Evolutionary conservation across 1,140 invertebrate species (phyloP).

Genomic region (Zaprionus africanus): DNA sequence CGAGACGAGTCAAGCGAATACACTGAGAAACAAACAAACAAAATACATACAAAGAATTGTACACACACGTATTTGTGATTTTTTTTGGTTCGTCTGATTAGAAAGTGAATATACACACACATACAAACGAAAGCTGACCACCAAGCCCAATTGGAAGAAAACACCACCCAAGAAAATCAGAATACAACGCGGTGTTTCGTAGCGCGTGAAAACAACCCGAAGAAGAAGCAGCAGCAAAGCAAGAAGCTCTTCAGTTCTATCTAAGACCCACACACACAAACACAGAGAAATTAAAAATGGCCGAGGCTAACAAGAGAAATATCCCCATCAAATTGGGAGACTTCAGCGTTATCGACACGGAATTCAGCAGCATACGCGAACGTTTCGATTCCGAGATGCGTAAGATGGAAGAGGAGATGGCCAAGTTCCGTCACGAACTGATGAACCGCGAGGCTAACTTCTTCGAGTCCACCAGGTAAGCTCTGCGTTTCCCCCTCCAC

Average conservation of each 20-base stretch:
- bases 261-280: conserved; percentile 32
- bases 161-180: conserved; percentile 19
- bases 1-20: conserved; percentile 36
- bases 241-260: conserved; percentile 43
- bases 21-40: conserved; percentile 26
- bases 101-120: conserved; percentile 57
- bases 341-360: conserved; percentile 97
- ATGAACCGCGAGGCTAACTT: conserved; percentile 96
- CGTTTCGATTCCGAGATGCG: conserved; percentile 98
- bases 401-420: conserved; percentile 99
- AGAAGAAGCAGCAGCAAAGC: conserved; percentile 33
- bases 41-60: conserved; percentile 36
- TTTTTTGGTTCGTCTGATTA: conserved; percentile 69
- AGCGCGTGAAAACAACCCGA: conserved; percentile 48
- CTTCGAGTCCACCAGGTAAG: conserved; percentile 94
- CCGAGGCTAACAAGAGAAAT: conserved; percentile 92
- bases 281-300: conserved; percentile 86
- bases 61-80: conserved; percentile 55
- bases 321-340: conserved; percentile 97
- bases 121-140: conserved; percentile 35
- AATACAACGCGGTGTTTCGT: conserved; percentile 28
- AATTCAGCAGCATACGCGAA: conserved; percentile 97
- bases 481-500: background rate
- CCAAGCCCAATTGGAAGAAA: conserved; percentile 33
- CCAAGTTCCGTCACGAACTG: conserved; percentile 95